Evolutionary conservation across 2,888 invertebrate species (phyloP), one percentile per base, ranked within the genome.

Genomic region (Erebia epiphron): DNA sequence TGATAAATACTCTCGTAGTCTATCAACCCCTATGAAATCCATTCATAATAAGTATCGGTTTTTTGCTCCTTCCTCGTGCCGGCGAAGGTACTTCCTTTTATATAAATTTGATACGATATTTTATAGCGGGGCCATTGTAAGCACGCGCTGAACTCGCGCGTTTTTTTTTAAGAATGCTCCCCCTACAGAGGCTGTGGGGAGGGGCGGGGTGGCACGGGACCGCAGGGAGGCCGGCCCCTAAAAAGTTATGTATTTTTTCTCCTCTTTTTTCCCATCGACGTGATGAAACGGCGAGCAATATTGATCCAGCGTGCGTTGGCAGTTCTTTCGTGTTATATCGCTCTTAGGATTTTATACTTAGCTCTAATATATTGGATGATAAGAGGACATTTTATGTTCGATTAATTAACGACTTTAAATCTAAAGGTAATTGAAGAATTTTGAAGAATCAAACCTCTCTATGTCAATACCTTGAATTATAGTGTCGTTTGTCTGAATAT

Each of bases 201-300:
- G 77, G 71, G 78, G 79, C 77, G 79, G 76, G 74, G 72, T 68
- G 79, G 73, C 70, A 75, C 79, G 82, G 82, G 82, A 79, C 76
- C 77, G 83, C 78, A 78, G 83, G 85, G 84, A 81, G 76, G 82
- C 81, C 86, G 84, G 86, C 92, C 91, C 92, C 92, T 93, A 93
- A 93, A 93, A 93, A 93, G 92, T 92, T 91, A 92, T 92, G 88
- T 92, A 92, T 92, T 92, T 92, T 91, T 90, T 92, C 90, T 88
- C 88, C 87, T 89, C 90, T 91, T 92, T 92, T 92, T 92, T 90
- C 91, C 84, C 87, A 90, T 92, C 87, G 91, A 90, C 88, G 90
- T 89, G 90, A 91, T 90, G 90, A 90, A 90, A 90, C 88, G 85
- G 89, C 88, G 86, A 80, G 85, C 85, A 83, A 86, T 92, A 93